Evolutionary conservation across 2,113 vertebrate species (phyloP).

Genomic region (Haemorhous mexicanus): DNA sequence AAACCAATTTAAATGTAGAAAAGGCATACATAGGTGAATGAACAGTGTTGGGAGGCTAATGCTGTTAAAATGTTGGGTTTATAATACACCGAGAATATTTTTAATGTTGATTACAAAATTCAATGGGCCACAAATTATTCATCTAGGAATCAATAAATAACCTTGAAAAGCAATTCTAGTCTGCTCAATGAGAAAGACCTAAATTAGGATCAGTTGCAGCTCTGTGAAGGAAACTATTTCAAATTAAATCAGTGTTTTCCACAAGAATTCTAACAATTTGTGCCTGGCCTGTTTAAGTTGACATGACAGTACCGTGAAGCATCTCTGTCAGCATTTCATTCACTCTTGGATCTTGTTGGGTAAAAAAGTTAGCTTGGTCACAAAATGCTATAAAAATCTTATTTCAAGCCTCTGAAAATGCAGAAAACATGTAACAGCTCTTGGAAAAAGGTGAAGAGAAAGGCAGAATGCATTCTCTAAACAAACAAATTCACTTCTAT

Average conservation of each 20-base stretch:
- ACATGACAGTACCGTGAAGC: rapidly evolving
- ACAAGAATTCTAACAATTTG: neutral
- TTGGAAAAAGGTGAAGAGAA: neutral
- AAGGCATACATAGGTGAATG: neutral
- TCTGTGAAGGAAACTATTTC: neutral
- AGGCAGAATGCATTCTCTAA: neutral
- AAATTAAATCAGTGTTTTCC: neutral
- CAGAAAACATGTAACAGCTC: neutral
- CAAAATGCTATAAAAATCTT: neutral
- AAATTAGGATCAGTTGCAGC: neutral
- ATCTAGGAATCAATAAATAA: neutral
- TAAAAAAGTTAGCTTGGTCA: neutral
- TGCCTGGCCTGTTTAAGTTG: neutral
- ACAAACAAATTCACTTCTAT: neutral
- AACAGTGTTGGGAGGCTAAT: neutral
- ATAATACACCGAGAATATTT: neutral
- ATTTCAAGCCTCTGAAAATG: neutral
- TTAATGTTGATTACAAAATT: conserved; percentile 10
- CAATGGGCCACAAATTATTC: neutral
- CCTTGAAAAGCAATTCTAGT: neutral
- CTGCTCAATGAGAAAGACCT: neutral
- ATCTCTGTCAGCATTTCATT: neutral
- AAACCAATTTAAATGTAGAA: conserved; percentile 35
- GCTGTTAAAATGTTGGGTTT: neutral
- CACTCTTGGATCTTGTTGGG: neutral